Evolutionary conservation across 2,113 vertebrate genomes (phyloP).

Genomic region (Labrus mixtus): DNA sequence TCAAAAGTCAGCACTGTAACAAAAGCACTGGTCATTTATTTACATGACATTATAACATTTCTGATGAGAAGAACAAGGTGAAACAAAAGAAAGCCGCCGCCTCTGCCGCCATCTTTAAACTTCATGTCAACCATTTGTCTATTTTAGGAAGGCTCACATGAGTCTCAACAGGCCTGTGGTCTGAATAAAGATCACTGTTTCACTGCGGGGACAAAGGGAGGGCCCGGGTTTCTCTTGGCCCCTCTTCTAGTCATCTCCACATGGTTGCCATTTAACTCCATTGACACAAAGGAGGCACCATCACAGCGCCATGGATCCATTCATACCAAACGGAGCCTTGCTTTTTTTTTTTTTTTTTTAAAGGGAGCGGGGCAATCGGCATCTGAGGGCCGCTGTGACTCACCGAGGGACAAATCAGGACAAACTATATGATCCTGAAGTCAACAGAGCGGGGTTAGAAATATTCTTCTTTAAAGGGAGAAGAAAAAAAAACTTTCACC

Average conservation of each 20-base stretch:
- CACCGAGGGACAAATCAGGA: constrained; percentile 18
- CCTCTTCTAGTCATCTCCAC: constrained; percentile 73
- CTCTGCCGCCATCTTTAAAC: constrained; percentile 62
- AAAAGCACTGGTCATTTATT: no score
- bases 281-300: constrained; percentile 73
- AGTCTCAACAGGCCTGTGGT: constrained; percentile 72
- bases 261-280: constrained; percentile 78
- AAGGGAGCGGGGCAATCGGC: constrained; percentile 43
- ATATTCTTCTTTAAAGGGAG: background rate
- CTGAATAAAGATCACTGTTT: constrained; percentile 80
- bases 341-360: no score
- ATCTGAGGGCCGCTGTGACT: constrained; percentile 40
- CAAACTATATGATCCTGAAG: constrained; percentile 3
- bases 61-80: constrained; percentile 14
- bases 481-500: constrained; percentile 36
- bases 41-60: background rate
- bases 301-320: constrained; percentile 72
- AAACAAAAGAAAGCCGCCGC: constrained; percentile 18
- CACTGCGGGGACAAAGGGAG: constrained; percentile 75
- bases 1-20: no score
- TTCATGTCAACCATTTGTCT: constrained; percentile 74
- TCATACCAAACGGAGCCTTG: constrained; percentile 65
- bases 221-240: constrained; percentile 61
- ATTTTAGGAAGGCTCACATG: constrained; percentile 81
- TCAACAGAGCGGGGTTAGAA: constrained; percentile 24